Base-by-base conservation (phyloP, 1,140 invertebrate genomes). In the Drosophila sulfurigaster region DNA sequence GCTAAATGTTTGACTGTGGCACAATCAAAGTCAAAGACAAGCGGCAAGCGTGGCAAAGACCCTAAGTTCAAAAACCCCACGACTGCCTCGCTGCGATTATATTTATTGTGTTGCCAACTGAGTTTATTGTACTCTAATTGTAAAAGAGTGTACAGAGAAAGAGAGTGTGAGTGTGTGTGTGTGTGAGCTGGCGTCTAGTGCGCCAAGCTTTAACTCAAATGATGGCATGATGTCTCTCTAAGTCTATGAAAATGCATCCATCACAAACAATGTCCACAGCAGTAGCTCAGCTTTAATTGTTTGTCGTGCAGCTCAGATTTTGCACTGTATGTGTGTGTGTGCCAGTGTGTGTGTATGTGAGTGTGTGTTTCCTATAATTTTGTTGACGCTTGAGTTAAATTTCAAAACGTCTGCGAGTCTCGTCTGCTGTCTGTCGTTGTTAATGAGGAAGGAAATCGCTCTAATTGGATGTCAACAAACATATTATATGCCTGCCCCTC, bases 401-500 rank as follows among this genome's bases (percentile, higher is more conserved):
- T 87, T 88, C 69, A 79, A 79, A 79, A 76, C 72, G 79, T 75
- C 63, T 67, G 43, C 49, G 35, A 10, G 7, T 38, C 7, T 10
- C 35, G 35, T 38, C 35, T 38, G 35, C 8, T 38, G 35, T 38
- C 11, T 15, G 16, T 72, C 46, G 68, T 30, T 89, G 78, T 89
- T 89, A 89, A 89, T 89, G 86, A 89, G 85, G 85, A 89, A 89
- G 85, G 85, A 89, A 89, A 89, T 89, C 85, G 85, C 81, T 89
- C 75, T 89, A 89, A 89, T 89, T 89, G 85, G 85, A 81, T 89
- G 85, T 89, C 85, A 89, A 89, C 85, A 89, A 88, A 90, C 85
- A 90, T 90, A 89, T 85, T 89, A 90, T 81, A 75, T 68, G 52
- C 32, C 11, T 13, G 7, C 30, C 20, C 13, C 16, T 25, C 20